Evolutionary conservation across 2,113 vertebrate genomes (phyloP), one percentile per base, ranked within the genome.

Genomic region (Conger conger): DNA sequence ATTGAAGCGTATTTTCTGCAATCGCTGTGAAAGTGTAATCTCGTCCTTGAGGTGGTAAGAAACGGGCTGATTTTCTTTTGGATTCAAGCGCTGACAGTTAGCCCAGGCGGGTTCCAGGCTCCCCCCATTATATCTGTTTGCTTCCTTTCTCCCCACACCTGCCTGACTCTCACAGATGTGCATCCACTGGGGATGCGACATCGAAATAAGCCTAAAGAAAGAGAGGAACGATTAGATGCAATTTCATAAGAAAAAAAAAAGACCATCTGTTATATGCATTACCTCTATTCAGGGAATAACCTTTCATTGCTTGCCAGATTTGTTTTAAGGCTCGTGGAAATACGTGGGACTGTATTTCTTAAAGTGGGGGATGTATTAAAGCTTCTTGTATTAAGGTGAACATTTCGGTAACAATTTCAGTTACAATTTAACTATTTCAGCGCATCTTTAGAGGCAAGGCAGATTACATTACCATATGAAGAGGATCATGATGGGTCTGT

Each of bases 251-350:
- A 90, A 94, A 85, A 90, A 94, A 85, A 88, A 94, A 86, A 23
- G 94, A 95, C 96, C 97, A 97, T 96, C 97, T 97, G 97, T 94
- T 95, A 93, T 93, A 95, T 95, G 94, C 93, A 93, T 93, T 94
- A 92, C 91, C 91, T 93, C 95, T 93, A 94, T 92, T 94, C 94
- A 88, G 83, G 89, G 89, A 63, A 37, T 20, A 83, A 53, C 83
- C 85, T 89, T 90, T 90, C 88, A 86, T 88, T 84, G 80, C 80
- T 83, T 87, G 89, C 88, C 90, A 90, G 87, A 78, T 83, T 88
- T 87, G 85, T 86, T 86, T 81, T 89, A 84, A 81, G 84, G 84
- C 84, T 89, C 88, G 86, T 88, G 45, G 85, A 89, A 90, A 92
- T 90, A 88, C 88, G 87, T 88, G 68, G 68, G n/a, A n/a, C n/a